phyloP scores from a whole-genome alignment of 1,140 invertebrate species.

The Doryteuthis pealeii region DNA sequence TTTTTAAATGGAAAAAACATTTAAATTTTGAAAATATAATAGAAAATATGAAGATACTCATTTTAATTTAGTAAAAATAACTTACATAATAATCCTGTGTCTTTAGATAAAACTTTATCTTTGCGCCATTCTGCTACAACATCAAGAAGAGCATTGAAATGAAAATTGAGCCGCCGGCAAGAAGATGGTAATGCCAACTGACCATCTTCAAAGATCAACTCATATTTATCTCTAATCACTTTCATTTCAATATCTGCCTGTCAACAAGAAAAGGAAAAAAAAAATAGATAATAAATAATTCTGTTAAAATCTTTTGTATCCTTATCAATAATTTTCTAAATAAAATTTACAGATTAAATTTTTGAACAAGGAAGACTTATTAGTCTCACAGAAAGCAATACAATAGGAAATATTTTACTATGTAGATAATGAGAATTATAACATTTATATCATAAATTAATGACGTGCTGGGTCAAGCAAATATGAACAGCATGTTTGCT shows the following conservation, averaged over 20 bases:
- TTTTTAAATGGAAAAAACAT: background rate
- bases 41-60: background rate
- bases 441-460: too few relatives aligned
- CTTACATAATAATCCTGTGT: conserved; percentile 53
- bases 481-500: too few relatives aligned
- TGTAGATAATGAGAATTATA: too few relatives aligned
- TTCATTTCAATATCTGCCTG: conserved; percentile 41
- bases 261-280: conserved; percentile 18
- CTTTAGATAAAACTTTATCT: conserved; percentile 34
- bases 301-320: too few relatives aligned
- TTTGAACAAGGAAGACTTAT: too few relatives aligned
- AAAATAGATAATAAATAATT: too few relatives aligned
- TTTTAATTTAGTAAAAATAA: background rate
- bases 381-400: too few relatives aligned
- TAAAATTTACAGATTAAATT: too few relatives aligned
- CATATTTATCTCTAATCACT: conserved; percentile 47
- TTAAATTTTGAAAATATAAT: background rate
- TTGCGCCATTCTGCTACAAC: conserved; percentile 57
- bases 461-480: too few relatives aligned
- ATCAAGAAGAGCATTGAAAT: conserved; percentile 61
- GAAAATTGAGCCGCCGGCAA: conserved; percentile 56
- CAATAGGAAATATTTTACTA: too few relatives aligned
- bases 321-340: too few relatives aligned
- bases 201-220: conserved; percentile 41
- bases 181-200: conserved; percentile 28